Base-by-base conservation (phyloP, 2,888 invertebrate genomes). In the Bombyx huttoni region DNA sequence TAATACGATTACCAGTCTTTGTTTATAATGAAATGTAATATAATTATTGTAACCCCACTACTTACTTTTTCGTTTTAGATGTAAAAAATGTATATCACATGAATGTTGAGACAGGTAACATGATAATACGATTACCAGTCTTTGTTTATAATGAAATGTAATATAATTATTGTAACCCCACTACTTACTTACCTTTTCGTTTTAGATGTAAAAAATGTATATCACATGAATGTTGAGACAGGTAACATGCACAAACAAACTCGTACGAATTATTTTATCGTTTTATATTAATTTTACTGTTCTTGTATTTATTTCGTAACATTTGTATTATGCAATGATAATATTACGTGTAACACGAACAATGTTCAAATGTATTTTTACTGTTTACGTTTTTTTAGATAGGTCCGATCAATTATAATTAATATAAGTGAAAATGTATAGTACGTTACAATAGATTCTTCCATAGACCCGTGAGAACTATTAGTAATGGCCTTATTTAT, bases 171-270 rank as follows among this genome's bases (percentile, higher is more conserved):
- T 24, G 78, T 70, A 68, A 62, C 83, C 75, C 68, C 79, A 74
- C 24, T 24, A 24, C 24, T 24, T 75, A 69, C 65, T 67, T n/a
- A n/a, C n/a, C n/a, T 71, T 80, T 79, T 78, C 66, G 73, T 75
- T 64, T 70, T 68, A 72, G 63, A 68, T 78, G 79, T 80, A 79
- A 71, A n/a, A 80, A 77, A 79, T 81, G 78, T 81, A 78, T 76
- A 80, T 77, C 79, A 73, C 75, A 68, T 68, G 62, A 70, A 64
- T 69, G 69, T 66, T 65, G 69, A 75, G 64, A 81, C 81, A 77
- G 78, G 71, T 76, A 74, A 71, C 68, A 80, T 78, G 87, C 87
- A 86, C 87, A 86, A 86, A 86, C 87, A 86, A 86, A 87, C 73
- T 59, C 49, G 46, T 58, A 60, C 53, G 56, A 57, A 54, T 57